phyloP scores from a whole-genome alignment of 2,113 vertebrate genomes.

The Muscicapa adusta region DNA sequence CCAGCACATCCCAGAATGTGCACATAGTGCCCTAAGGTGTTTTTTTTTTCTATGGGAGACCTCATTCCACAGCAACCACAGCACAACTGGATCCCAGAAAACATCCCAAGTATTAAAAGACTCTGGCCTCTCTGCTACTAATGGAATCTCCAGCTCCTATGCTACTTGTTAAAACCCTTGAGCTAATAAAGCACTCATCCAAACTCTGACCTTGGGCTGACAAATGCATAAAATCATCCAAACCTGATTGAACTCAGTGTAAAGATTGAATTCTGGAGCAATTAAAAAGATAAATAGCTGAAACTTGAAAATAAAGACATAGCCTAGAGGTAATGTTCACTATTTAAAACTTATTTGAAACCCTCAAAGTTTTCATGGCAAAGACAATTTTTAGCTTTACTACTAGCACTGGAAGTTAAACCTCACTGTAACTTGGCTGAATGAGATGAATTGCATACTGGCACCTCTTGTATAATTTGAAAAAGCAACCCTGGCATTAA shows the following conservation, averaged over 20 bases:
- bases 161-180: not conserved
- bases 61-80: conserved; percentile 6
- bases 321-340: not conserved
- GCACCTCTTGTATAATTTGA: not conserved
- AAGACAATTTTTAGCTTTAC: not conserved
- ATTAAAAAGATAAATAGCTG: conserved; percentile 24
- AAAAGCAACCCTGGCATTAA: not conserved
- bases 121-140: not conserved
- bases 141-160: not conserved
- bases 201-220: not conserved
- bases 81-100: not conserved
- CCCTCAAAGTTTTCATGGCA: not conserved
- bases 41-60: not conserved
- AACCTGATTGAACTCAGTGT: not conserved
- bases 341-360: not conserved
- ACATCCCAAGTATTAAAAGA: not conserved
- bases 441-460: not conserved
- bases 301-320: not conserved
- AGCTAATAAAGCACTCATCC: not conserved
- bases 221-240: not conserved
- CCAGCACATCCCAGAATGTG: not conserved
- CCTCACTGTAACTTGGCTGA: not conserved
- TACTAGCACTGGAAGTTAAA: not conserved
- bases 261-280: conserved; percentile 6
- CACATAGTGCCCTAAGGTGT: not conserved